phyloP scores from a whole-genome alignment of 2,113 vertebrate genomes.

The Ammospiza nelsoni region DNA sequence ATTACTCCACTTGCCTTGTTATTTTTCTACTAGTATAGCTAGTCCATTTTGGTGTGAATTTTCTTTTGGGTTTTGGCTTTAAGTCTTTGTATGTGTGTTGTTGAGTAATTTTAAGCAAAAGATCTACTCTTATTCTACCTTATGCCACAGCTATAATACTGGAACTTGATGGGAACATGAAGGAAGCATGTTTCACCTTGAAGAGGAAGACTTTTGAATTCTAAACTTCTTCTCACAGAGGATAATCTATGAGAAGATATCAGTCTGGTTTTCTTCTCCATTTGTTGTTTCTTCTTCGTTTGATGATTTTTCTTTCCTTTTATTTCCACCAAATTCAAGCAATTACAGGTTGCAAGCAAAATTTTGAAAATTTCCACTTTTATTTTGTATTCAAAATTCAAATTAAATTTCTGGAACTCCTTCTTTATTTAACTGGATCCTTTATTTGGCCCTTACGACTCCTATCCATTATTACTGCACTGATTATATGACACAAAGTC shows the following conservation, averaged over 20 bases:
- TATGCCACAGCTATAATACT: not conserved
- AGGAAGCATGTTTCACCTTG: not conserved
- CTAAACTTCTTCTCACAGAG: not conserved
- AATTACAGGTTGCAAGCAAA: not conserved
- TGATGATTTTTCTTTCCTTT: not conserved
- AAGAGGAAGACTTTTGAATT: not conserved
- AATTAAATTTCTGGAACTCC: not conserved
- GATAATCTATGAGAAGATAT: not conserved
- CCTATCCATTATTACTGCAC: not conserved
- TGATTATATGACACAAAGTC: not conserved
- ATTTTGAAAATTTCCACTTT: not conserved
- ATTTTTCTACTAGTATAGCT: not conserved
- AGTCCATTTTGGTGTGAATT: not conserved
- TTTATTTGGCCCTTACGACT: not conserved
- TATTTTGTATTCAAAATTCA: not conserved
- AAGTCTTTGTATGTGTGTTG: not conserved
- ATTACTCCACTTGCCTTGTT: not conserved
- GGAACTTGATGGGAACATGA: not conserved
- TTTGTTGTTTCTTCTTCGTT: not conserved
- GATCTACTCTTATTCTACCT: not conserved
- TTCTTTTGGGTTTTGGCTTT: not conserved
- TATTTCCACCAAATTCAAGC: not conserved
- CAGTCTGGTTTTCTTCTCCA: not conserved
- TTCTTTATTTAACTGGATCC: not conserved
- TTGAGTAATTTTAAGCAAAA: not conserved